Evolutionary conservation across 2,888 invertebrate genomes (phyloP).

Genomic region (Acanthosepion esculentum): DNA sequence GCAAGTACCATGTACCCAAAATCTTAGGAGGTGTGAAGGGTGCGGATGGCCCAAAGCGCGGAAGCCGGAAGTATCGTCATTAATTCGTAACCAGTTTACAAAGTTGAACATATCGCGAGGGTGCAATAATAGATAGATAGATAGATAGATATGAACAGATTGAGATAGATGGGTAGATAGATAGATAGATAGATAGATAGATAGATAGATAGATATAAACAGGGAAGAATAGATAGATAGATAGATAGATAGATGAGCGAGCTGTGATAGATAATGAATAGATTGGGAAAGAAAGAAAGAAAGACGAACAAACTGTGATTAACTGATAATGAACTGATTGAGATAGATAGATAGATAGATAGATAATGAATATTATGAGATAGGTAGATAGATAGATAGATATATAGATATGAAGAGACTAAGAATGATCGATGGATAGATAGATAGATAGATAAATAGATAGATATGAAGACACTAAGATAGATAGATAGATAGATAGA

Average conservation of each 20-base stretch:
- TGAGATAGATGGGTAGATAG: background rate
- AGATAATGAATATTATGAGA: too few relatives aligned
- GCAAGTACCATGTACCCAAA: background rate
- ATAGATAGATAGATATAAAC: too few relatives aligned
- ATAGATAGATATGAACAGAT: too few relatives aligned
- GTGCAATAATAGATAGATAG: background rate
- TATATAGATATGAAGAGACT: background rate
- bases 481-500: background rate
- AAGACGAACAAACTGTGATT: too few relatives aligned
- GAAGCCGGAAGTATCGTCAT: conserved; percentile 23
- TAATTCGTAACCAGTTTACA: background rate
- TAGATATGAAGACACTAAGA: background rate
- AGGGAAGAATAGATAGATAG: too few relatives aligned
- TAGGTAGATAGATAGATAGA: background rate
- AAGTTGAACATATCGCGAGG: background rate
- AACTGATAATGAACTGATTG: too few relatives aligned
- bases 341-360: too few relatives aligned
- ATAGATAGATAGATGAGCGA: background rate
- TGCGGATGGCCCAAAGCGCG: background rate
- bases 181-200: background rate
- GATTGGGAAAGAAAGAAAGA: too few relatives aligned
- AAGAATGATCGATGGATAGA: background rate
- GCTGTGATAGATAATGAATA: too few relatives aligned
- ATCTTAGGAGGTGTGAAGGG: background rate
- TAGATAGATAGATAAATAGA: background rate